Evolutionary conservation across 1,140 invertebrate genomes (phyloP), one percentile per base, ranked within the genome.

Genomic region (Mercenaria mercenaria): DNA sequence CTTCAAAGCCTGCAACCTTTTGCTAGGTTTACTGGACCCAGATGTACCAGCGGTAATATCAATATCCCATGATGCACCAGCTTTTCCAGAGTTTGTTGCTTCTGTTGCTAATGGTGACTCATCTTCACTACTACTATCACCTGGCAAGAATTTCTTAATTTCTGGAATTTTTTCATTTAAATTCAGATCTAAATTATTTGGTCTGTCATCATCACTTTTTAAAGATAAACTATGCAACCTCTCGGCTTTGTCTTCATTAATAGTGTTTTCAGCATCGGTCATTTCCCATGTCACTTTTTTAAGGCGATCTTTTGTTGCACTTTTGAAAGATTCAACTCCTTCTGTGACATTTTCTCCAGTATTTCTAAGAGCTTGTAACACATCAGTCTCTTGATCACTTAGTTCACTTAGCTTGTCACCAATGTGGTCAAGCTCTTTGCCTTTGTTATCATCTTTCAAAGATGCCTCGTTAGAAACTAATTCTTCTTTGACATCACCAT

Each of bases 11-110:
- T 87, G 52, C 39, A 87, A 20, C 18, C 67, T 74, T 52, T 91
- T 81, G 56, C 80, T 52, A 76, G 67, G 41, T 52, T 72, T 76
- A 77, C 67, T 69, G 39, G 52, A 50, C 1, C 43, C 20, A 26
- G 39, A 0, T 37, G 26, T 80, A n/a, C 82, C 76, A 26, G 82
- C 23, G 0, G 86, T 61, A 15, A 93, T 56, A 82, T 93, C 92
- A 59, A 93, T 89, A 15, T 93, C 93, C 93, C 93, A 93, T n/a
- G 89, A 90, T 50, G 76, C 39, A 69, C 37, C 47, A 59, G 32
- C 18, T 52, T 56, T 52, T 13, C 43, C 37, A 43, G n/a, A 32
- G 37, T 43, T 41, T 15, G 37, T 43, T 11, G 4, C 26, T 2
- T 34, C 77, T 34, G 26, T 32, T 41, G 56, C 80, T 43, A 67